Base-by-base conservation (phyloP, 2,797 vertebrate genomes). In the Scarus forsteni region DNA sequence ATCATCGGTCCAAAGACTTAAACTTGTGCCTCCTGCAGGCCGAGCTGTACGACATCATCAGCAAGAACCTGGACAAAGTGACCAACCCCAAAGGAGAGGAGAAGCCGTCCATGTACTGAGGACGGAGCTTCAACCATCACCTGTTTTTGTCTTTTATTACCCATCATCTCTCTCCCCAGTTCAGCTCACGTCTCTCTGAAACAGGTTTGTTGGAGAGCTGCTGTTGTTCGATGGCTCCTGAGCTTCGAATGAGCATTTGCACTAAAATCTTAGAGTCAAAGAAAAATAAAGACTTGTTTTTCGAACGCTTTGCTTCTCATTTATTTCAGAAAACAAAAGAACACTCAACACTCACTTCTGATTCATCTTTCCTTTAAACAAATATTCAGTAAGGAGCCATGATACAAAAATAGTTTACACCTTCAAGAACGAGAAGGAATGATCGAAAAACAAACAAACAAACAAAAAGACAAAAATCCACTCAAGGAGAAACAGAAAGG, bases 61-160 rank as follows among this genome's bases (percentile, higher is more conserved):
- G 36, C 86, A 96, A 95, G 89, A 98, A 98, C 43, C 87, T 94
- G 66, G 96, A 97, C 62, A 98, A 98, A 84, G 93, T 98, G 74
- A 96, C 94, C 60, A 97, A 97, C 27, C 96, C 97, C 0, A 98
- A 98, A 85, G 97, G 97, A 79, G 97, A 97, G 76, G 97, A 97
- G 89, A 97, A 97, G 76, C 89, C 96, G 0, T 94, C 96, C 44
- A 98, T 98, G 97, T 98, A 97, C 83, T 98, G 92, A 44, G 66
- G 45, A 48, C 6, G 42, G 42, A 43, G 42, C 10, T 8, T 14
- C 14, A 52, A 12, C 62, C 8, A 39, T 44, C 35, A 52, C 36
- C 13, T 48, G 42, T 46, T 16, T 54, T 27, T 11, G 38, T 63
- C n/a, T 39, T 46, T 74, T 16, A 45, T 1, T 39, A 65, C 58